A percentile compares a stretch with the other conserved stretches of the same genome.
These are phyloP conservation scores for Battus philenor DNA, from an alignment of 1,140 invertebrate genomes.

Conservation along the genomic window DNA sequence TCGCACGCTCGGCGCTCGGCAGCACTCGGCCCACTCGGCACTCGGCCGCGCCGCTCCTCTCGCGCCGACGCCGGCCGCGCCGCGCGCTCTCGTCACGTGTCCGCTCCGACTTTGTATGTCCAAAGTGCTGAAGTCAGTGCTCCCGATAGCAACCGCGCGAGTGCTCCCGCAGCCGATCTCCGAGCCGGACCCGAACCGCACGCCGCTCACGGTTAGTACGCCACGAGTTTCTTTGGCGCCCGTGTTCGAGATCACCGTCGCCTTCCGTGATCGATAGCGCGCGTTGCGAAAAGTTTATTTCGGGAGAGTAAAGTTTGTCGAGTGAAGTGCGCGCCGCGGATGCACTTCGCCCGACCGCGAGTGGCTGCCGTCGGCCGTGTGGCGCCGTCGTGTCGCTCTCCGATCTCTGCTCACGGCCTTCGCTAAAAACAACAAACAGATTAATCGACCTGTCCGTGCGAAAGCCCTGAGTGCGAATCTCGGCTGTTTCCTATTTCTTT, in stretches of 20 bases:
- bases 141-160: conserved; percentile 65
- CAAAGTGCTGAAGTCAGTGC: conserved; percentile 75
- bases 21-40: conserved; percentile 42
- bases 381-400: conserved; percentile 66
- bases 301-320: conserved; percentile 62
- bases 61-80: conserved; percentile 63
- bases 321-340: conserved; percentile 65
- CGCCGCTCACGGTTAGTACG: conserved; percentile 68
- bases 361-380: conserved; percentile 63
- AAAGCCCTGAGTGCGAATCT: conserved; percentile 48
- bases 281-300: conserved; percentile 67
- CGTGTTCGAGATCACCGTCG: conserved; percentile 30
- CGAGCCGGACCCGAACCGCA: conserved; percentile 64
- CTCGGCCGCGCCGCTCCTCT: conserved; percentile 54
- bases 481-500: conserved; percentile 36
- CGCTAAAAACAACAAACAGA: conserved; percentile 74
- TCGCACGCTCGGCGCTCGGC: conserved; percentile 43
- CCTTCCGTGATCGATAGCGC: conserved; percentile 52
- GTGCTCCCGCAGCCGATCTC: conserved; percentile 63
- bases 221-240: conserved; percentile 30
- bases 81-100: conserved; percentile 60
- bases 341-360: conserved; percentile 67
- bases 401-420: conserved; percentile 55
- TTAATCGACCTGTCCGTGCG: conserved; percentile 64
- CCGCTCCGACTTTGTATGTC: conserved; percentile 68